Base-by-base conservation (phyloP, 2,888 invertebrate genomes). In the Eupithecia vulgata region DNA sequence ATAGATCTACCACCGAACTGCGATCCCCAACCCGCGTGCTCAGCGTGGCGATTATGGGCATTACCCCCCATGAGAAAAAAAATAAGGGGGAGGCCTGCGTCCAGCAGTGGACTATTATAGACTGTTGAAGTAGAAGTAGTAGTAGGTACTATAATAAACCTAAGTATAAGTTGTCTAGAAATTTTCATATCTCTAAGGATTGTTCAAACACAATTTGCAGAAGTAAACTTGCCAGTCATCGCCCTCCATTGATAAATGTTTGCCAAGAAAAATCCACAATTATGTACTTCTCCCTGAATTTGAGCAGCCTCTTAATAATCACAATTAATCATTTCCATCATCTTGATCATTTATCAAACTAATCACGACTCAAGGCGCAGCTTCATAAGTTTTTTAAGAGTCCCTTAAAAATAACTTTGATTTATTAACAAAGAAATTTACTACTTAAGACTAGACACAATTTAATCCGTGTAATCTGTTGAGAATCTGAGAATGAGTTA, bases 301-400 rank as follows among this genome's bases (percentile, higher is more conserved):
- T 64, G 34, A 34, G 61, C n/a, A 37, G 21, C n/a, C 35, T 62
- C 34, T 35, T 35, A 35, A 35, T 35, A 8, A 64, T 64, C 37
- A 35, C n/a, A 64, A 64, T 64, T 35, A 64, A 64, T 64, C 62
- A 64, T 64, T 61, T 30, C 61, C 34, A 61, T 12, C 17, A 35
- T 64, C 62, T 64, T 17, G 12, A 64, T n/a, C 62, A 64, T 35
- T 52, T 67, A 35, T 52, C 48, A 67, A 67, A 67, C 45, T 45
- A 30, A 67, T 34, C 17, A 34, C 17, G n/a, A 17, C 62, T 34
- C 34, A 62, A 62, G 52, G 10, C 21, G 57, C 10, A 25, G 57
- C n/a, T 3, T 57, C 10, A 21, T 25, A 25, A 57, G 25, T 12
- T 57, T 25, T 25, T 40, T 12, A 57, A 12, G 5, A 25, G 25